A percentile compares a stretch with the other conserved stretches of the same genome.
Evolutionary conservation across 2,113 vertebrate genomes (phyloP).

Genomic region (Rafetus swinhoei): DNA sequence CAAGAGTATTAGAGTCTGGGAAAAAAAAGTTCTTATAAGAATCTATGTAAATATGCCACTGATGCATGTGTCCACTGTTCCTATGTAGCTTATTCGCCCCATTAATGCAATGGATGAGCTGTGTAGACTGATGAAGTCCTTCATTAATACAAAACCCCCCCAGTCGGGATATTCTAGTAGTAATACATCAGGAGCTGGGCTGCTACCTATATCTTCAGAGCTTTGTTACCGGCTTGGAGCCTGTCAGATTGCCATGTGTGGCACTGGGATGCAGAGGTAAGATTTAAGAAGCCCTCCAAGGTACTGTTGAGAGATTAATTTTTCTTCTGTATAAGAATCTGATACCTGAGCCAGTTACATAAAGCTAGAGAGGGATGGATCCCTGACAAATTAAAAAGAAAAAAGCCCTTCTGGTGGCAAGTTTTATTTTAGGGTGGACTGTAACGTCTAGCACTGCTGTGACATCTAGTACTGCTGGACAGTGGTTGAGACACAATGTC

Average conservation of each 20-base stretch:
- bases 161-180: constrained; percentile 67
- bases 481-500: neutral
- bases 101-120: constrained; percentile 98
- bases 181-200: constrained; percentile 83
- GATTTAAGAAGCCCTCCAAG: neutral
- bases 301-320: neutral
- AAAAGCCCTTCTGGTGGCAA: neutral
- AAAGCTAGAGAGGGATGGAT: neutral
- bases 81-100: constrained; percentile 90
- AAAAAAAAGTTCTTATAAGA: neutral
- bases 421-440: neutral
- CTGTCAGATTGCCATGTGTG: constrained; percentile 94
- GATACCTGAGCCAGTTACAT: neutral
- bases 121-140: constrained; percentile 93
- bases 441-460: neutral
- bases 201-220: constrained; percentile 92
- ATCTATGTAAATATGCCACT: neutral
- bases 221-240: constrained; percentile 96
- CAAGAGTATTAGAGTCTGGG: neutral
- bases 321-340: neutral
- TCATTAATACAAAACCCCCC: constrained; percentile 78
- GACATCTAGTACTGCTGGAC: neutral
- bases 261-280: constrained; percentile 97
- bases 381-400: neutral
- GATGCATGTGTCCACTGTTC: neutral